Base-by-base conservation (phyloP, 2,888 invertebrate genomes). In the Sarcophaga variegata region DNA sequence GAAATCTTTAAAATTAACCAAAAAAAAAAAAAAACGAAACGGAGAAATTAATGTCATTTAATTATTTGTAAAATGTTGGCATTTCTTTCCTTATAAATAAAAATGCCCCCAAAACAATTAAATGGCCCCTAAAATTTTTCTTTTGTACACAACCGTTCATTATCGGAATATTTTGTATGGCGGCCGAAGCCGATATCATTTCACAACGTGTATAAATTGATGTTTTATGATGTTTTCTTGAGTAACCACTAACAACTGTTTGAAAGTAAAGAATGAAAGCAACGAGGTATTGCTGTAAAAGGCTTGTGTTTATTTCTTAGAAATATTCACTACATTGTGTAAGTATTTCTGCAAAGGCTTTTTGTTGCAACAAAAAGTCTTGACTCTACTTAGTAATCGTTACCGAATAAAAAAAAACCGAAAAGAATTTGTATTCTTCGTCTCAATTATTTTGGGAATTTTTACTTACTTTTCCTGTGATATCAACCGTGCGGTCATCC, bases 121-220 rank as follows among this genome's bases (percentile, higher is more conserved):
- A 84, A 76, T 81, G 84, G 84, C 49, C 84, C 84, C 84, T 84
- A 81, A 84, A 81, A 85, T 85, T 81, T 64, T 76, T 84, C 5
- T 76, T 37, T 60, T 74, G 78, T 37, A 59, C 45, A 70, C 11
- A 49, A 45, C 72, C 71, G 47, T 83, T 83, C 83, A 84, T 80
- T 75, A 66, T 70, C 62, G 37, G 76, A 84, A 80, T 84, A 76
- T 70, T 84, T 84, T 83, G 77, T 60, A 78, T 78, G 64, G 71
- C 62, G 17, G 47, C 66, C 5, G 22, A 10, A 62, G 22, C 11
- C 62, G 10, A 45, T 47, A 62, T 3, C 22, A 45, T 37, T 8
- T 37, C 37, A 37, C 37, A 37, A 37, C 2, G 37, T 37, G 37
- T 37, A 37, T 2, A 37, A 37, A 37, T 72, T 60, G 60, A 10